A percentile compares a stretch with the other conserved stretches of the same genome.
These are phyloP conservation scores for Andrena trimmerana DNA, from an alignment of 2,888 invertebrate genomes.

Conservation along the genomic window DNA sequence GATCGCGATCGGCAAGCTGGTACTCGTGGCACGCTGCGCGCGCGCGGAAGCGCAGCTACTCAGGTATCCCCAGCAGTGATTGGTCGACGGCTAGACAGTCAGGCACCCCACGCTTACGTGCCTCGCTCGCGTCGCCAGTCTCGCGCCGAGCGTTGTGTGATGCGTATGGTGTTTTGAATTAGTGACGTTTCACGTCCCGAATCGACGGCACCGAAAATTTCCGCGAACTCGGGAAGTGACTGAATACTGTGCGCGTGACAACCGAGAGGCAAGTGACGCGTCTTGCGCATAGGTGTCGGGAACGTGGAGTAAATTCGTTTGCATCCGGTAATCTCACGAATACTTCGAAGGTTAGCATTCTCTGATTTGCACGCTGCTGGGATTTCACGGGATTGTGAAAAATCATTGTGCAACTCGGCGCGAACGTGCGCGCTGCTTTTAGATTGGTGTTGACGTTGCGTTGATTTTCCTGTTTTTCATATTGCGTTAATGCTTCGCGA, in stretches of 20 bases:
- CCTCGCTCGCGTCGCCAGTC: conserved; percentile 64
- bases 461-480: background rate
- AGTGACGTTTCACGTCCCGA: background rate
- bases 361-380: background rate
- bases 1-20: conserved; percentile 28
- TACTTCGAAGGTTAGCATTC: conserved; percentile 24
- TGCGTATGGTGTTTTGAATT: conserved; percentile 1
- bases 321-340: conserved; percentile 18
- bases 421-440: conserved; percentile 2
- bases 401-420: conserved; percentile 24
- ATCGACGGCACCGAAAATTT: conserved; percentile 11
- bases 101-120: conserved; percentile 34
- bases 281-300: background rate
- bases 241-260: conserved; percentile 31
- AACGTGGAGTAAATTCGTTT: conserved; percentile 7
- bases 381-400: conserved; percentile 8
- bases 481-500: background rate
- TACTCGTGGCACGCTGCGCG: conserved; percentile 23
- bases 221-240: conserved; percentile 2
- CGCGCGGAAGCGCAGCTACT: conserved; percentile 40
- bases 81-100: conserved; percentile 42
- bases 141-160: conserved; percentile 65
- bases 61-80: conserved; percentile 48
- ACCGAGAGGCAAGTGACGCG: conserved; percentile 10
- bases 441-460: background rate